Percentiles rank a stretch among this genome's conserved stretches.
phyloP scores from a whole-genome alignment of 2,888 invertebrate species.

The Eilema depressum region DNA sequence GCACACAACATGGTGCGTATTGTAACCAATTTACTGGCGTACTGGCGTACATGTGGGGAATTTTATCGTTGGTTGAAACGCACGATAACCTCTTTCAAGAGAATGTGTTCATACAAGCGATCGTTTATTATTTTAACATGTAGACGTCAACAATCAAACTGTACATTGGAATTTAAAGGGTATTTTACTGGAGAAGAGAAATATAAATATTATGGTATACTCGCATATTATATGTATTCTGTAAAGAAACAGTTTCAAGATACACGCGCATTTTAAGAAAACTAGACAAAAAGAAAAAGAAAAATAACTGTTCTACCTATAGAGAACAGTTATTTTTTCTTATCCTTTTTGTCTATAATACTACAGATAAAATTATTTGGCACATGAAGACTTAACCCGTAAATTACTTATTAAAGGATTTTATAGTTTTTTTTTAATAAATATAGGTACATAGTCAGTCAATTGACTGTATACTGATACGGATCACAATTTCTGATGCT shows the following conservation, averaged over 20 bases:
- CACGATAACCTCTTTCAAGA: constrained; percentile 47
- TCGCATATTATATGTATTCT: not conserved
- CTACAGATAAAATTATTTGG: no score
- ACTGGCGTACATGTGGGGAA: constrained; percentile 41
- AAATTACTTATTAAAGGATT: not conserved
- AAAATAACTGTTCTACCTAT: no score
- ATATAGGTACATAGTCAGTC: no score
- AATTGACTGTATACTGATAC: no score
- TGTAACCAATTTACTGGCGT: constrained; percentile 22
- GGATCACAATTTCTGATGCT: no score
- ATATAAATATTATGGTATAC: not conserved
- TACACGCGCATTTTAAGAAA: not conserved
- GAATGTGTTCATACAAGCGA: constrained; percentile 14
- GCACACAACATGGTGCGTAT: constrained; percentile 44
- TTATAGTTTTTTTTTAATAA: no score
- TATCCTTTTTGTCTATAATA: no score
- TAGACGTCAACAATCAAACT: constrained; percentile 3
- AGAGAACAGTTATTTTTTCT: no score
- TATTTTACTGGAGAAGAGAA: not conserved
- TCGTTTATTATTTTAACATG: constrained; percentile 20
- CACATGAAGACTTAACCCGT: not conserved
- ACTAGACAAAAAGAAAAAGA: not conserved
- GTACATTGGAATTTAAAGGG: not conserved
- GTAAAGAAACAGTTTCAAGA: not conserved
- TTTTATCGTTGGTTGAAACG: constrained; percentile 32